Evolutionary conservation across 2,888 invertebrate species (phyloP), one percentile per base, ranked within the genome.

Genomic region (Euplexia lucipara): DNA sequence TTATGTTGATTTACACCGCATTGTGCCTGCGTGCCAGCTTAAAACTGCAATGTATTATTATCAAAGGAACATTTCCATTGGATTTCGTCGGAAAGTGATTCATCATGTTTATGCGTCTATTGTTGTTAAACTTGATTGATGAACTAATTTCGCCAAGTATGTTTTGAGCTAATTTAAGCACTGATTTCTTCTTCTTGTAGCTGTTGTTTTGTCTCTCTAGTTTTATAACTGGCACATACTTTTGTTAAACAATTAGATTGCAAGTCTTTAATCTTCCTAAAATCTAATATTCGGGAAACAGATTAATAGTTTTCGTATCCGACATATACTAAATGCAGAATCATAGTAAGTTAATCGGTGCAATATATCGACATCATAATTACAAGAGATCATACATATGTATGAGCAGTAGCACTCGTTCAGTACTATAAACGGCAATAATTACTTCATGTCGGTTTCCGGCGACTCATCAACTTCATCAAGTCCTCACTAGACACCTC

Each of bases 1-100:
- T 72, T 53, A 57, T 72, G 75, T 75, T 83, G 83, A 83, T 84
- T 85, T 83, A 85, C 67, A 69, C 75, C 22, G 74, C 73, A 78
- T 75, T 82, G 78, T 82, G 68, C 60, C 54, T 35, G 64, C 62
- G 69, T 82, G 66, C 57, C 61, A 37, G 58, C 57, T 52, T 67
- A 79, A 70, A 64, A 61, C 37, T 68, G 66, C 57, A 39, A 59
- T 52, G 49, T 54, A 52, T 48, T 70, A 37, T 53, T 59, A 41
- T 53, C 7, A 57, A 61, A 41, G 8, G 56, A 57, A 49, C 44
- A 51, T 34, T 51, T 60, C 45, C 42, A 63, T 60, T 26, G 48
- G 41, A 60, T 70, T 71, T 65, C 35, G 48, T 51, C 41, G 6
- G 51, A 68, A 62, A 62, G 51, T 68, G 70, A 75, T 65, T 72